Conservation (phyloP, 2,797 vertebrate species). For the Pachyuromys duprasi region DNA sequence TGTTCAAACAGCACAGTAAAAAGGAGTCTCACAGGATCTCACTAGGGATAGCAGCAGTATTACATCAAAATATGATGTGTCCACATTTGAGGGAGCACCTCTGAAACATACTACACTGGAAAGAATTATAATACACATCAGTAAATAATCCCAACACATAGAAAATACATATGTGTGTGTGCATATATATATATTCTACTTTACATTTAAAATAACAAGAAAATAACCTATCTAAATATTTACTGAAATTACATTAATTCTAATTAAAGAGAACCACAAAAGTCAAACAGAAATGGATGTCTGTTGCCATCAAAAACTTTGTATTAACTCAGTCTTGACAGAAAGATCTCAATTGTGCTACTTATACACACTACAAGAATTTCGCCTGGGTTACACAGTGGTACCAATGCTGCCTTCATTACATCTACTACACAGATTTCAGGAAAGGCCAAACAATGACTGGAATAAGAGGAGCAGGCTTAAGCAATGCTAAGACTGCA, state of each 20-base stretch:
- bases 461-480: constrained; percentile 72
- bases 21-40: constrained; percentile 42
- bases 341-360: constrained; percentile 49
- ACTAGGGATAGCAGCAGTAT: background rate
- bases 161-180: background rate
- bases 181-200: background rate
- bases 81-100: background rate
- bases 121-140: constrained; percentile 48
- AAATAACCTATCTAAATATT: constrained; percentile 37
- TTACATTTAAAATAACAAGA: constrained; percentile 37
- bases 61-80: background rate
- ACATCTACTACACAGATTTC: constrained; percentile 60
- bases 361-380: constrained; percentile 46
- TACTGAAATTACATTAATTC: constrained; percentile 57
- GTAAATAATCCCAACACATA: constrained; percentile 39
- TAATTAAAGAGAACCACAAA: constrained; percentile 62
- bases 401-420: constrained; percentile 39
- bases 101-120: constrained; percentile 42
- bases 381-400: constrained; percentile 45
- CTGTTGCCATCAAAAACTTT: constrained; percentile 61
- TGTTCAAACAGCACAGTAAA: constrained; percentile 48
- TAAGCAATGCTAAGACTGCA: constrained; percentile 68
- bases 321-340: constrained; percentile 57
- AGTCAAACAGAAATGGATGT: constrained; percentile 59
- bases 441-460: constrained; percentile 53